Evolutionary conservation across 2,113 vertebrate genomes (phyloP), one percentile per base, ranked within the genome.

Genomic region (Fulmarus glacialis): DNA sequence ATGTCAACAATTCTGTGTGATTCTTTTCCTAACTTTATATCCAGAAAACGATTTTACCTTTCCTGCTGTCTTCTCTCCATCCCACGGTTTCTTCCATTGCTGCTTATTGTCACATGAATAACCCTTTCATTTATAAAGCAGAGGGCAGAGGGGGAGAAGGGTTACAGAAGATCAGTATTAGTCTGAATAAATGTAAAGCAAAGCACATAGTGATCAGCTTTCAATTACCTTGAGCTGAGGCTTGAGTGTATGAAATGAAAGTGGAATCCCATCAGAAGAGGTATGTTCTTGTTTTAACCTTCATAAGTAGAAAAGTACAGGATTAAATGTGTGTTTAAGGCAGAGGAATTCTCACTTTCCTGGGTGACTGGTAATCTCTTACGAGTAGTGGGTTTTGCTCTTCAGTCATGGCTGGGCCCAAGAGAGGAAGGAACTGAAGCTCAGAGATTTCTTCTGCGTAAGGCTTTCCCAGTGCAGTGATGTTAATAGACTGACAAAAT

Each of bases 331-430:
- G 30, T 77, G 19, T 82, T 68, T 73, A 77, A 68, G 48, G 30
- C 26, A 77, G 71, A 83, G 32, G 40, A 74, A n/a, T 77, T 93
- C 11, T 73, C 14, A 47, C 48, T 92, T 92, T 68, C 13, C 53
- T 80, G 6, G 15, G 12, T 70, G 68, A 62, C 38, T 62, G 8
- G 22, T 62, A n/a, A 8, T 73, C 23, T 62, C 23, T 36, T 66
- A 6, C 1, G 56, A 62, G 15, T 47, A n/a, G 42, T 67, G 47
- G 9, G 5, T 21, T 91, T 91, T 94, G 23, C 43, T 91, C 40
- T 52, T 87, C 12, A 55, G 30, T 43, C 15, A 3, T 17, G 4
- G 27, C 42, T 74, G 55, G 45, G 62, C 40, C 32, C 0, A 0
- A 32, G 15, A 50, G 48, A 58, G n/a, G 40, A 73, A 87, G 55